Base-by-base conservation (phyloP, 2,797 vertebrate species). In the Falco peregrinus region DNA sequence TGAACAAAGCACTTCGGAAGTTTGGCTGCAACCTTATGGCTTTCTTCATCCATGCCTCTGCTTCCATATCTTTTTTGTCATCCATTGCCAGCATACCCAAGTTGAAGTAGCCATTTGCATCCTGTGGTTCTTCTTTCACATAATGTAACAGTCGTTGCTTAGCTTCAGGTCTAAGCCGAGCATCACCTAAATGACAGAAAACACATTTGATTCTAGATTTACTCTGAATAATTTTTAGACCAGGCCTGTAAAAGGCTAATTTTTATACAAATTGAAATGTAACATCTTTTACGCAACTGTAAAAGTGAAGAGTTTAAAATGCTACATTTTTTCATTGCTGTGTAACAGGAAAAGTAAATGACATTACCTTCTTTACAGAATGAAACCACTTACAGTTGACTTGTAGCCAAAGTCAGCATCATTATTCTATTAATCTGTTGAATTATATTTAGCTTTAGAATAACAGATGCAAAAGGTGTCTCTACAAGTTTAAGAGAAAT, bases 11-110 rank as follows among this genome's bases (percentile, higher is more conserved):
- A 73, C 99, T 99, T 95, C 99, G 98, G 97, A 99, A 99, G 76
- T 99, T 99, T 0, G 98, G 97, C 81, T 99, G 99, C 83, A 99
- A 91, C 9, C 96, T 96, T 82, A 99, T 99, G 95, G 99, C 99
- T 97, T 99, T 98, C 63, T 98, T 99, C 99, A 99, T 99, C 99
- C 99, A 99, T 13, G 97, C 97, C 97, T 99, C 99, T 5, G 99
- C 99, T 67, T 98, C 99, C 2, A 31, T 87, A 41, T 99, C 99
- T 89, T 99, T 99, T 70, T 98, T 98, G 75, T 99, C 99, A 69
- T 99, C 99, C 99, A 99, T 99, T 67, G 99, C 99, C 81, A 99
- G 98, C 99, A 99, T 99, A 76, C 99, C 99, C 50, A 99, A 98
- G 97, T 99, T 99, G 97, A 99, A 99, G 97, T 99, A 99, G 28